Base-by-base conservation (phyloP, 2,113 vertebrate species). In the Tragelaphus strepsiceros region DNA sequence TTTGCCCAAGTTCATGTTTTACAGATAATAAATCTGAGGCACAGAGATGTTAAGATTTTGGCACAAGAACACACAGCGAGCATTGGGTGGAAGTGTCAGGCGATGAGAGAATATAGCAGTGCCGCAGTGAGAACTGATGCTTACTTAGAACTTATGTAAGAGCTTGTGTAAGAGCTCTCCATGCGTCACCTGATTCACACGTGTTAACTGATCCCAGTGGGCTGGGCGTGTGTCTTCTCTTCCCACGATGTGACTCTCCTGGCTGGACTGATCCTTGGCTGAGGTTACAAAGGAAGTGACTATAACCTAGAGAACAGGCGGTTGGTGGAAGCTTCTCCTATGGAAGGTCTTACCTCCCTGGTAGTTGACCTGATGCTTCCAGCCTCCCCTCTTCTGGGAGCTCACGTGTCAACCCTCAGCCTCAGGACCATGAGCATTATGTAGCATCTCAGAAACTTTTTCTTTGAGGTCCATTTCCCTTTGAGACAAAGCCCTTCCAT, bases 291-390 rank as follows among this genome's bases (percentile, higher is more conserved):
- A 0, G 5, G 88, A 64, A n/a, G 17, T 5, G 26, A 17, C 32
- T 92, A 0, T 15, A 58, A 12, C 7, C 5, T 71, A 51, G 17
- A 14, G 30, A 59, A 21, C 8, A 22, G 12, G 21, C 26, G 1
- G 3, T n/a, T 1, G 1, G 1, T 43, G 46, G 14, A 46, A 39
- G 43, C 15, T 86, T 64, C 64, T 64, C 14, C 58, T n/a, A 0
- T 21, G 4, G 53, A 85, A 67, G 35, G 17, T 11, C 22, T 54
- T 28, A 1, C 46, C 54, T 54, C 35, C 64, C 17, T 17, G 15
- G 7, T 15, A 2, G 28, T 30, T 2, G 11, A 1, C n/a, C 2
- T 8, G 2, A 14, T 53, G 32, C 4, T 13, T 21, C 30, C 24
- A 14, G 17, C 10, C 8, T 30, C 28, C 15, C 12, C 24, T 89